Percentiles rank a stretch among this genome's conserved stretches.
phyloP scores from a whole-genome alignment of 2,113 vertebrate genomes.

The Stegostoma tigrinum region DNA sequence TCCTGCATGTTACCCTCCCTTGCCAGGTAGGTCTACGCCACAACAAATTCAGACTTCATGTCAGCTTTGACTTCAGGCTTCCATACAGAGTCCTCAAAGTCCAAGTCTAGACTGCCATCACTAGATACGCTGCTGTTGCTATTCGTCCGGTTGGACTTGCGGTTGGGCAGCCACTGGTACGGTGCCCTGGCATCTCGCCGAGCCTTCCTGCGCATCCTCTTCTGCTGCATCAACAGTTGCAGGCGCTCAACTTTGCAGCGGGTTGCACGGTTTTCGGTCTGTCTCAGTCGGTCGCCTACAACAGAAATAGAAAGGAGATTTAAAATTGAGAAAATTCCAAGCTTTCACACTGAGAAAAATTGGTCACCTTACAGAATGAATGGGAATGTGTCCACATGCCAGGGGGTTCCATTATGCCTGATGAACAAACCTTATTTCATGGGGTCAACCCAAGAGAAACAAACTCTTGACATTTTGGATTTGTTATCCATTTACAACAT shows the following conservation, averaged over 20 bases:
- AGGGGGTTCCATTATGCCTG: neutral
- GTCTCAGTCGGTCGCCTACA: conserved; percentile 81
- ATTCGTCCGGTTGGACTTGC: conserved; percentile 82
- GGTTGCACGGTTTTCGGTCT: conserved; percentile 91
- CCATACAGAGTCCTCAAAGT: conserved; percentile 95
- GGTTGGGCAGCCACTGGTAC: conserved; percentile 86
- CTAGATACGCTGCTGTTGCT: conserved; percentile 76
- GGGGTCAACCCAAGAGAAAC: neutral
- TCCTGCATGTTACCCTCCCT: conserved; percentile 37
- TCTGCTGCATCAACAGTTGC: conserved; percentile 93
- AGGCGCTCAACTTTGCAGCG: conserved; percentile 93
- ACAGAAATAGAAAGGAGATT: neutral
- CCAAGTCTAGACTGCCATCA: conserved; percentile 82
- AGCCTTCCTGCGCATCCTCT: conserved; percentile 85
- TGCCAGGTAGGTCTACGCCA: conserved; percentile 63
- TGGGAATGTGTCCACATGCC: neutral
- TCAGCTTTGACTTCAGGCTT: conserved; percentile 94
- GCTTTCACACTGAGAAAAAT: neutral
- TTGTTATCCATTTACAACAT: neutral
- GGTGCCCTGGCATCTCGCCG: conserved; percentile 77
- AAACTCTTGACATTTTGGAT: neutral
- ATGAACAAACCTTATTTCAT: neutral
- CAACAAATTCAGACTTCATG: conserved; percentile 87
- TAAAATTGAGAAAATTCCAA: neutral
- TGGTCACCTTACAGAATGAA: neutral